Evolutionary conservation across 2,113 vertebrate genomes (phyloP), one percentile per base, ranked within the genome.

Genomic region (Donacobius atricapilla): DNA sequence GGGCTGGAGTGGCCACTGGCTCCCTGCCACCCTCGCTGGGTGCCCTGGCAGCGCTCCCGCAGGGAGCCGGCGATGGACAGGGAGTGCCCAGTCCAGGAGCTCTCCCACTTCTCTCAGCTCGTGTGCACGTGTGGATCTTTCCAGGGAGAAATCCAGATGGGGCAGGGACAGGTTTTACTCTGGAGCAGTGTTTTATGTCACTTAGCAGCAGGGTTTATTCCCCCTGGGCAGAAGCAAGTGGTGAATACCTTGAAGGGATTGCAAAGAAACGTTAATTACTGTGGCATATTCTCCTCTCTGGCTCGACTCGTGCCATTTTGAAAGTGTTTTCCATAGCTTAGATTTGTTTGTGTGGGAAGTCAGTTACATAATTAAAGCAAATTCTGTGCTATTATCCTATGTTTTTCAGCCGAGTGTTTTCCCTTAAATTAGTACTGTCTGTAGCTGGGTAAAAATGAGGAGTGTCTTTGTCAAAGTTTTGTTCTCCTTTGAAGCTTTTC

Each of bases 71-170:
- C 37, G 11, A 24, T 35, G 45, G 44, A 40, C 44, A 8, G 39
- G 20, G 18, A 24, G 4, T 47, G 8, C 44, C 30, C 2, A 0
- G 37, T 24, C 19, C 0, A 3, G 56, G 56, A 40, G 17, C 31
- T 73, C 66, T 8, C 31, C 20, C 12, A 0, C 33, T 79, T 68
- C 40, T 31, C 73, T 56, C 31, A 19, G 17, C 39, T 63, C n/a
- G 1, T 0, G 1, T 31, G 30, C 17, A 3, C 6, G 0, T 3
- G 5, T 6, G 13, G 48, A 2, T 54, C 54, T 88, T 40, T 54
- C 22, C 44, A 57, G 27, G 39, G 58, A 93, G 64, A 37, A 70
- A 15, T 35, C n/a, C 72, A 44, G 31, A 47, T 0, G 42, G 19
- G 15, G 7, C 39, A 84, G 44, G 63, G 37, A 6, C 24, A 69